Conservation (phyloP, 2,113 vertebrate species). For the Atrichornis clamosus region DNA sequence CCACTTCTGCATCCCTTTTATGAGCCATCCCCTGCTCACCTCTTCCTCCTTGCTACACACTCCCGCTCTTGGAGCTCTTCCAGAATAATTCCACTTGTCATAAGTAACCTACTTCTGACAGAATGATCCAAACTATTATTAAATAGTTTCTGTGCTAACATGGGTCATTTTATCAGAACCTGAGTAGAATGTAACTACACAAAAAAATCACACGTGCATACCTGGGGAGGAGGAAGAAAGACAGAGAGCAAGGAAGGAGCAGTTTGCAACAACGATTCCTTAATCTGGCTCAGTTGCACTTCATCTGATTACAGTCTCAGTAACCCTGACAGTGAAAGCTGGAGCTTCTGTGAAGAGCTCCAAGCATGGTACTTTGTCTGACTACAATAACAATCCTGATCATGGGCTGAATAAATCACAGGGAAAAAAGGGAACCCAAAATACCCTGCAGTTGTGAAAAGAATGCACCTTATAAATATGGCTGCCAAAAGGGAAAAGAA, state of each 20-base stretch:
- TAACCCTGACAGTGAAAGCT: neutral
- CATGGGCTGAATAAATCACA: neutral
- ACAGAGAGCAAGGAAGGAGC: neutral
- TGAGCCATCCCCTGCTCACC: neutral
- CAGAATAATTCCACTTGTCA: neutral
- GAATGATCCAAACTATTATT: neutral
- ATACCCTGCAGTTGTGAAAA: neutral
- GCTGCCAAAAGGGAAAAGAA: slow-evolving; percentile 2
- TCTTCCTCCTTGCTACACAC: neutral
- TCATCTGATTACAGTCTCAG: neutral
- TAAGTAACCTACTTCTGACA: neutral
- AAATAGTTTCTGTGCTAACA: neutral
- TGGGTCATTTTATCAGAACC: neutral
- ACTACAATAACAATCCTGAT: slow-evolving; percentile 1
- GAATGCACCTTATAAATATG: neutral
- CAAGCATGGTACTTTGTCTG: neutral
- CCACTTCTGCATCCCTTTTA: neutral
- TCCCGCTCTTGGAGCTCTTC: neutral
- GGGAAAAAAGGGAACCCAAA: neutral
- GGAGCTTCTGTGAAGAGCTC: neutral
- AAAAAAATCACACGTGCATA: neutral
- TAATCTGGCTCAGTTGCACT: neutral
- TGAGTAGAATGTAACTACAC: neutral
- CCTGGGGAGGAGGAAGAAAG: neutral
- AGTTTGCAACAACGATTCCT: neutral